These are phyloP conservation scores for Euborellia annulipes DNA, from an alignment of 1,140 invertebrate genomes.

Conservation along the genomic window DNA sequence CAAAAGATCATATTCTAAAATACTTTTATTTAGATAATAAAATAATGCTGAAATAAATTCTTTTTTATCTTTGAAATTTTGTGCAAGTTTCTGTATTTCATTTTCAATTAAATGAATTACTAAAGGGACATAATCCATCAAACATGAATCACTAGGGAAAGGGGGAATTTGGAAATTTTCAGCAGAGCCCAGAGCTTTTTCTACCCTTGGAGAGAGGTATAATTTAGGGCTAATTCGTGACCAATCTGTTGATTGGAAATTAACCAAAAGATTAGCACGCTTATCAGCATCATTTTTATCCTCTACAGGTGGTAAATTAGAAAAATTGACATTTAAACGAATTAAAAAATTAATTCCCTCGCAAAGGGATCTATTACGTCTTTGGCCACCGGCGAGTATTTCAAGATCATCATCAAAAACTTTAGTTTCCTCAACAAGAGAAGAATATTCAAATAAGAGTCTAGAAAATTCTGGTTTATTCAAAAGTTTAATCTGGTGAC, in stretches of 20 bases:
- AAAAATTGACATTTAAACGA: slow-evolving; percentile 23
- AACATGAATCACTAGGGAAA: slow-evolving; percentile 22
- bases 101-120: slow-evolving; percentile 31
- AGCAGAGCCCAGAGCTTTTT: slow-evolving; percentile 18
- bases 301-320: slow-evolving; percentile 17
- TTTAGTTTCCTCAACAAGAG: slow-evolving; percentile 17
- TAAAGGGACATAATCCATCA: slow-evolving; percentile 38
- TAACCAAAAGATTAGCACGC: slow-evolving; percentile 21
- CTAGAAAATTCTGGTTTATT: slow-evolving; percentile 18
- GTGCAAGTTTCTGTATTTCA: slow-evolving; percentile 29
- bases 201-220: slow-evolving; percentile 23
- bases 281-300: slow-evolving; percentile 21
- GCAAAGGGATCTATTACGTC: neutral
- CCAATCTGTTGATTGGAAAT: slow-evolving; percentile 21
- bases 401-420: slow-evolving; percentile 22
- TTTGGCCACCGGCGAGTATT: slow-evolving; percentile 17
- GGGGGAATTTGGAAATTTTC: slow-evolving; percentile 19
- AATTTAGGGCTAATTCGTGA: slow-evolving; percentile 19
- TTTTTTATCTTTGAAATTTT: slow-evolving; percentile 20
- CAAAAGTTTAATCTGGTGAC: slow-evolving; percentile 28
- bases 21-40: slow-evolving; percentile 15
- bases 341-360: slow-evolving; percentile 22
- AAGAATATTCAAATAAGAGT: slow-evolving; percentile 20
- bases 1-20: slow-evolving; percentile 24
- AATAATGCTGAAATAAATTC: slow-evolving; percentile 20